Base-by-base conservation (phyloP, 2,888 invertebrate species). In the Serripes groenlandicus region DNA sequence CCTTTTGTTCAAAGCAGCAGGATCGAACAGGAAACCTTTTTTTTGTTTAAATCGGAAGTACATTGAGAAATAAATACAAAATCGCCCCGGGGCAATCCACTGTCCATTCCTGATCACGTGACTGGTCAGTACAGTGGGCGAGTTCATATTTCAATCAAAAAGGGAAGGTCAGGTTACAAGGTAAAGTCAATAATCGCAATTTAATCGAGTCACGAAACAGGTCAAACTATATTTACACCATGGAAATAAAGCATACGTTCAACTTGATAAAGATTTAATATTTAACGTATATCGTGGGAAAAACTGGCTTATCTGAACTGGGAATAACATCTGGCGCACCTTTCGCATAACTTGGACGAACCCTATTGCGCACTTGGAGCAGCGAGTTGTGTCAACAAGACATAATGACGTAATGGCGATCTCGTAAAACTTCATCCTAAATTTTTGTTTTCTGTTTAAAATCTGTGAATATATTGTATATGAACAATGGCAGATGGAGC, bases 391-490 rank as follows among this genome's bases (percentile, higher is more conserved):
- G 83, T 88, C 87, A 86, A 85, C 81, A 78, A 72, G 83, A 58
- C 62, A 72, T 68, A 32, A 87, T 90, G 89, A 90, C 90, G 90
- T 90, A 90, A 90, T 82, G 81, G 77, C 85, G 83, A 85, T 78
- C 82, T 83, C 75, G 69, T 82, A 81, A 79, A n/a, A 80, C 71
- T 64, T 72, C 62, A 37, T 32, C 56, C n/a, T 77, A 83, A 69
- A 69, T 73, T 34, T 23, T 37, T 62, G 73, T 54, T 78, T 78
- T 84, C 81, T 54, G 42, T 37, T 54, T 69, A 69, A 69, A 49
- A 71, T 79, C 75, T 56, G 70, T 68, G n/a, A n/a, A n/a, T n/a
- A n/a, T n/a, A n/a, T n/a, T n/a, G n/a, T n/a, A n/a, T n/a, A 32
- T 42, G 28, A 62, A 85, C 75, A 52, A 90, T 90, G 90, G 89